Evolutionary conservation across 1,140 invertebrate species (phyloP).

Genomic region (Rhagoletis pomonella): DNA sequence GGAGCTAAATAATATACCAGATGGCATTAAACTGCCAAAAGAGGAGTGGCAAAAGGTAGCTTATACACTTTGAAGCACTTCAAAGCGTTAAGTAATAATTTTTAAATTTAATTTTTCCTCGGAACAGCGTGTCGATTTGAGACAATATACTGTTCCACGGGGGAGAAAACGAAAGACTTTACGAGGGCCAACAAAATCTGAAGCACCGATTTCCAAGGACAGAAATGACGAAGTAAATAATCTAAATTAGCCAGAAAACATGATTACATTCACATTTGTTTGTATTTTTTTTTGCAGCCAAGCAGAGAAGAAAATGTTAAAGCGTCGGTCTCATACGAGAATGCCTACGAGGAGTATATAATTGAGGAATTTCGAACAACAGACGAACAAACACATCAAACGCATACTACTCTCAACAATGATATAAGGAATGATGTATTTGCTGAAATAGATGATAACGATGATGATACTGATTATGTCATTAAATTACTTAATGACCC

Average conservation of each 20-base stretch:
- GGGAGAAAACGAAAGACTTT: conserved; percentile 12
- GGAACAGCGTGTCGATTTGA: conserved; percentile 4
- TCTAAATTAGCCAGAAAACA: neutral
- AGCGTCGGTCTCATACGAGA: neutral
- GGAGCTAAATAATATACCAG: conserved; percentile 35
- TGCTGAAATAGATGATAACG: conserved; percentile 22
- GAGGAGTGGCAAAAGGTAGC: conserved; percentile 49
- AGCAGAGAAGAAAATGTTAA: neutral
- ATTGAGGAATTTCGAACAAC: neutral
- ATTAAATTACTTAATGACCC: conserved; percentile 30
- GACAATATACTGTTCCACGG: neutral
- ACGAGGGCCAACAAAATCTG: neutral
- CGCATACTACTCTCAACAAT: neutral
- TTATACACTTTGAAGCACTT: neutral
- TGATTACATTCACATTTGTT: neutral
- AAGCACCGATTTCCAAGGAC: neutral
- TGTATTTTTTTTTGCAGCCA: neutral
- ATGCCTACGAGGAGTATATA: conserved; percentile 14
- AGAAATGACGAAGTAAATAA: neutral
- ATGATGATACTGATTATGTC: conserved; percentile 24
- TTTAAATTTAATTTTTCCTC: neutral
- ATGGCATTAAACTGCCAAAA: neutral
- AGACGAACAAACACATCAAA: neutral
- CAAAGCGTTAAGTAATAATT: neutral
- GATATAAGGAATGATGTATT: neutral